Conservation (phyloP, 2,113 vertebrate species). For the Thamnophis sirtalis region DNA sequence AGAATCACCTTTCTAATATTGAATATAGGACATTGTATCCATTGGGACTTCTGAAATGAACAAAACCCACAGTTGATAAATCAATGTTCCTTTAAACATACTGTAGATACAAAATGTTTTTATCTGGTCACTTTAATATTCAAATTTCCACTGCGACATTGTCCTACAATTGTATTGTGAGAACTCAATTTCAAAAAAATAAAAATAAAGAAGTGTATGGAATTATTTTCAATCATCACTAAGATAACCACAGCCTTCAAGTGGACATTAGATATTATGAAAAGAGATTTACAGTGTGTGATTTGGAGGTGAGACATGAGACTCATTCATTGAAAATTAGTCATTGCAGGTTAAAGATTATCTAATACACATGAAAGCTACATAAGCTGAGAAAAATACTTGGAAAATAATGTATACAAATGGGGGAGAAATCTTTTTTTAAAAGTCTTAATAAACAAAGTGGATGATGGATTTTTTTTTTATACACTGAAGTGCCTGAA, state of each 20-base stretch:
- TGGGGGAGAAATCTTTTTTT: fast-evolving
- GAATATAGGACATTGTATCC: neutral
- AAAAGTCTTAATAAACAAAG: fast-evolving
- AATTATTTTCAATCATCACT: neutral
- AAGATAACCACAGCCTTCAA: neutral
- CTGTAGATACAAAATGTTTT: neutral
- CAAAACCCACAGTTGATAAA: neutral
- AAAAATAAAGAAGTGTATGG: neutral
- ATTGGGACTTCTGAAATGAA: neutral
- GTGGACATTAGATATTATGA: neutral
- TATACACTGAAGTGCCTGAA: neutral
- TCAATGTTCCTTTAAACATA: neutral
- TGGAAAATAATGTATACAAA: neutral
- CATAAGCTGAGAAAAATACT: neutral
- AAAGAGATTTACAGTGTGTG: neutral
- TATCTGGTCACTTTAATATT: neutral
- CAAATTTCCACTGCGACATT: neutral
- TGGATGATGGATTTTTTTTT: neutral
- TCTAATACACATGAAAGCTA: neutral
- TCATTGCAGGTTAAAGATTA: neutral
- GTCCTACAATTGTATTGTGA: neutral
- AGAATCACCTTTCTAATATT: neutral
- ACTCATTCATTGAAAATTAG: neutral
- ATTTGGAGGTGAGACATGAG: neutral
- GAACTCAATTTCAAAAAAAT: neutral